Evolutionary conservation across 2,797 vertebrate genomes (phyloP), one percentile per base, ranked within the genome.

Genomic region (Phoebastria nigripes): DNA sequence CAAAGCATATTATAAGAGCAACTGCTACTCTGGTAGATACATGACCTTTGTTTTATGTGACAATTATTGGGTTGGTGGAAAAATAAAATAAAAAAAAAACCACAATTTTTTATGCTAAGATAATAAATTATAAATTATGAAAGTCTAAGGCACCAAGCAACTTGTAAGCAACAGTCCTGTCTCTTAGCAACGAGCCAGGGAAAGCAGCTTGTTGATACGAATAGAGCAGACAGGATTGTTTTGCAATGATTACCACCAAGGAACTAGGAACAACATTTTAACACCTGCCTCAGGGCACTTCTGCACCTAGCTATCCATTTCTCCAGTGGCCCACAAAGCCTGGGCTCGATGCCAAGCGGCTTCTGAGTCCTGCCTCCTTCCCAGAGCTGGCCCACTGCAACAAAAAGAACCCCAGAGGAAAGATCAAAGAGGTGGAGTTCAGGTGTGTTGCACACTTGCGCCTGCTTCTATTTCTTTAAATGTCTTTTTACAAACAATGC

Each of bases 111-210:
- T 97, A 98, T 97, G 97, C 95, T 88, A 96, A 97, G 97, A 97
- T 98, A 97, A 98, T 98, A 98, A 98, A 98, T 98, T 97, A 97
- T 98, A 98, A 98, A 98, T 98, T 98, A 98, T 97, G 97, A 98
- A 98, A 98, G 97, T 98, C 97, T 96, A 97, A 94, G 95, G 98
- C 97, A 98, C 97, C 41, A 85, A 97, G 96, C 96, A 98, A 98
- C 98, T 98, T 98, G 98, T 98, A 98, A 98, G 98, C 98, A 98
- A 98, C 96, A 96, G 97, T 97, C 97, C 97, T 97, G 98, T 98
- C 97, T 98, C 98, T 97, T 98, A 98, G 98, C 98, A 98, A 98
- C 98, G 33, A 97, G 94, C 94, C 66, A 93, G 82, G 94, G 94
- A 97, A 96, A 98, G 98, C 98, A 97, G 97, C 98, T 98, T 98